phyloP scores from a whole-genome alignment of 2,888 invertebrate genomes.

The Polylopha cassiicola region DNA sequence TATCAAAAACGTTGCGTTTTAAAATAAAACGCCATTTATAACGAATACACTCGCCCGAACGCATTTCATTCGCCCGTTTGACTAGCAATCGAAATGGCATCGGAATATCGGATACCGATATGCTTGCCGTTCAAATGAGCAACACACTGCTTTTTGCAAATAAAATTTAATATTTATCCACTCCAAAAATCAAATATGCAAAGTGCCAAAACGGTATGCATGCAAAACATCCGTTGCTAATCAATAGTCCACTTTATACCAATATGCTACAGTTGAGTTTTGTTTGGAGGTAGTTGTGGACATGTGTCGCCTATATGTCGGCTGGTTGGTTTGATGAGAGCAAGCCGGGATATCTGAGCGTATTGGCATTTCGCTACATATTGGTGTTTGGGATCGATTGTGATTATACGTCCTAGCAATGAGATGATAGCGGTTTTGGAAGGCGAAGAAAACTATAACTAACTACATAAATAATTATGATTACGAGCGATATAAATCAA shows the following conservation, averaged over 20 bases:
- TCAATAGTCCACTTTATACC: no score
- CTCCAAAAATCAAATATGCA: constrained; percentile 21
- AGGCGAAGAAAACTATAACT: no score
- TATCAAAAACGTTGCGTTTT: no score
- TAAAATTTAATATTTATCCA: constrained; percentile 21
- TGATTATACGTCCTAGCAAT: constrained; percentile 21
- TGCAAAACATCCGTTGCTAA: no score
- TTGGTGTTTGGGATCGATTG: constrained; percentile 23
- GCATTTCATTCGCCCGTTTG: constrained; percentile 3
- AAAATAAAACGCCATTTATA: no score
- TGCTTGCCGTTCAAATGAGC: constrained; percentile 7
- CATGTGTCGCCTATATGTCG: constrained; percentile 17
- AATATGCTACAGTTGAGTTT: constrained; percentile 19
- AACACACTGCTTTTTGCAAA: constrained; percentile 17
- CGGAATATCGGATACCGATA: constrained; percentile 12
- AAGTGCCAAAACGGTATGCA: constrained; percentile 13
- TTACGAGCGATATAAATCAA: no score
- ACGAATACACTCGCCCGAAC: not conserved
- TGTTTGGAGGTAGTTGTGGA: constrained; percentile 8
- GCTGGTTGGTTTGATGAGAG: constrained; percentile 36
- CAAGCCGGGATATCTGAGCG: constrained; percentile 48
- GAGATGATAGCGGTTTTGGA: constrained; percentile 28
- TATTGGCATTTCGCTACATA: constrained; percentile 54
- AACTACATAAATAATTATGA: no score
- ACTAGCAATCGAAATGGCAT: constrained; percentile 8